Evolutionary conservation across 2,888 invertebrate genomes (phyloP).

Genomic region (Eristalis arbustorum): DNA sequence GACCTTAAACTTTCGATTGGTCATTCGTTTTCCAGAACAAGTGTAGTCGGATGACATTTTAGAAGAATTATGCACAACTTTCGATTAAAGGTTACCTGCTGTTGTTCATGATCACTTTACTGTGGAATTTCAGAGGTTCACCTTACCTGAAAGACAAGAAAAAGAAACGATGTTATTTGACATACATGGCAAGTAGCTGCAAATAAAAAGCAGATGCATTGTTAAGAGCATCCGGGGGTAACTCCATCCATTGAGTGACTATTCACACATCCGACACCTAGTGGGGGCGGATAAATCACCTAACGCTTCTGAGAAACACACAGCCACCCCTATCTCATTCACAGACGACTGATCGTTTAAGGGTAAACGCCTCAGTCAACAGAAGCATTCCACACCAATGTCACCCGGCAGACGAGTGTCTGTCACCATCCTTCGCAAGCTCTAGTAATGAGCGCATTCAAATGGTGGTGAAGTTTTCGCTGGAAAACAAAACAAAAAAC

Average conservation of each 20-base stretch:
- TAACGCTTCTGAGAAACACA: neutral
- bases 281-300: neutral
- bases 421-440: neutral
- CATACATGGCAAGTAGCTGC: neutral
- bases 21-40: no score
- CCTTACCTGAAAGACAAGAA: slow-evolving; percentile 7
- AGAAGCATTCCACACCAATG: neutral
- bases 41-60: neutral
- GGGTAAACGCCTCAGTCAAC: neutral
- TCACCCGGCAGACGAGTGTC: neutral
- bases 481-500: neutral
- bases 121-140: neutral
- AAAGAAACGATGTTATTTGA: neutral
- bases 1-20: no score
- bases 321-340: neutral
- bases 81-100: neutral
- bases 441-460: neutral
- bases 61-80: neutral
- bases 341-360: neutral
- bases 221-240: no score
- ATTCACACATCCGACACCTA: no score
- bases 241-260: no score
- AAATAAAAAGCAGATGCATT: neutral
- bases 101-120: neutral
- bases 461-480: neutral